phyloP scores from a whole-genome alignment of 2,113 vertebrate genomes.

The Ovis aries region ARS-UI_Ramb_v3.0 NC_056055.1:87359001-87359500 shows the following conservation, averaged over 20 bases:
- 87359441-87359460: not conserved
- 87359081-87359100: not conserved
- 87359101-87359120: not conserved
- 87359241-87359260: not conserved
- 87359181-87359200: not conserved
- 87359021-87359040: not conserved
- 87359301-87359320: not conserved
- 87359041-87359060: not conserved
- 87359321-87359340: not conserved
- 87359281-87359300: not conserved
- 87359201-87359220: not conserved
- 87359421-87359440: not conserved
- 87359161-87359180: not conserved
- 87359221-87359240: not conserved
- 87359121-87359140: not conserved
- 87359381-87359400: not conserved
- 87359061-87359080: not conserved
- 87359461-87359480: not conserved
- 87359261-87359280: not conserved
- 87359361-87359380: not conserved
- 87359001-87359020: not conserved
- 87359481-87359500: not conserved
- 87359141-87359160: not conserved
- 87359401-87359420: not conserved
- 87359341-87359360: not conserved